Evolutionary conservation across 2,113 vertebrate species (phyloP).

Genomic region (Macheiramphus alcinus): DNA sequence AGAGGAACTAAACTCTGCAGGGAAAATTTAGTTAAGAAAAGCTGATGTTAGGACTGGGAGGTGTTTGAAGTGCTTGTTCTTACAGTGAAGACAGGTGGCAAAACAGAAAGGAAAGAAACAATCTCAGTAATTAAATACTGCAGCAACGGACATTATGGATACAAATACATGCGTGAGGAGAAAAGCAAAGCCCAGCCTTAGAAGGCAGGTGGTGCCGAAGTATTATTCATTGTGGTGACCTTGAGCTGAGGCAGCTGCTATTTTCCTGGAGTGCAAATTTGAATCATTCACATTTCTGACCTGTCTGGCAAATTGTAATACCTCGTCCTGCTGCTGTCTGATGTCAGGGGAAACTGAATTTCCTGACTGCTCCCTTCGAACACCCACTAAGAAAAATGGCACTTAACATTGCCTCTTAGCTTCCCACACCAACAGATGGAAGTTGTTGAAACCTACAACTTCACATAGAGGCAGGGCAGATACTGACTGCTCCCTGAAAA

Average conservation of each 20-base stretch:
- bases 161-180: not conserved
- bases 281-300: not conserved
- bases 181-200: not conserved
- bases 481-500: not conserved
- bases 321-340: not conserved
- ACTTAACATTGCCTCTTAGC: not conserved
- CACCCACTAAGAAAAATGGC: not conserved
- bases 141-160: not conserved
- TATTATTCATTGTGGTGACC: not conserved
- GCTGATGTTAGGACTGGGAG: not conserved
- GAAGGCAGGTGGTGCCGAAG: not conserved
- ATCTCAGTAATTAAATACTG: not conserved
- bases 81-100: not conserved
- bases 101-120: not conserved
- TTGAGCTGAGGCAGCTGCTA: not conserved
- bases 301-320: not conserved
- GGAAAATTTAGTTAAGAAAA: not conserved
- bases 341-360: not conserved
- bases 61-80: not conserved
- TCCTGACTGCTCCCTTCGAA: not conserved
- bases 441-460: not conserved
- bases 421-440: not conserved
- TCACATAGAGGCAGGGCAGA: not conserved
- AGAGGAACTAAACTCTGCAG: not conserved
- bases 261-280: not conserved